Percentiles rank a stretch among this genome's conserved stretches.
phyloP scores from a whole-genome alignment of 2,888 invertebrate genomes.

The Philereme transversata region DNA sequence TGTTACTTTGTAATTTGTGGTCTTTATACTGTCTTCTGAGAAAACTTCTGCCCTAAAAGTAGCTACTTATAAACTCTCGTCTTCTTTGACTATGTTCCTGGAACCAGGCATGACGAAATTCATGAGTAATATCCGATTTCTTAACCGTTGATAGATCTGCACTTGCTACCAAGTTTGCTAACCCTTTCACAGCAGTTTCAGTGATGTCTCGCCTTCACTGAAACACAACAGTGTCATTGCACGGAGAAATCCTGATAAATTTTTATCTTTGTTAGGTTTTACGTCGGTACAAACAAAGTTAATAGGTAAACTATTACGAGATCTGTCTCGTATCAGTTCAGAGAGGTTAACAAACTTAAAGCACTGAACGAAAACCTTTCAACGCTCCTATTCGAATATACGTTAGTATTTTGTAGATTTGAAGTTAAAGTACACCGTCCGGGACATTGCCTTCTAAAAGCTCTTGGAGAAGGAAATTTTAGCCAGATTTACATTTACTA shows the following conservation, averaged over 20 bases:
- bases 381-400: constrained; percentile 8
- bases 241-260: background rate
- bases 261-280: constrained; percentile 6
- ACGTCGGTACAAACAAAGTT: constrained; percentile 16
- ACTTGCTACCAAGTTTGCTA: too few relatives aligned
- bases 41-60: constrained; percentile 3
- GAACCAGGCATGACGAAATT: too few relatives aligned
- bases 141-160: too few relatives aligned
- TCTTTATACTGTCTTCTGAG: constrained; percentile 1
- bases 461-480: background rate
- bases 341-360: constrained; percentile 24
- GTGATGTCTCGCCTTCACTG: background rate
- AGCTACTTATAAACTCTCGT: constrained; percentile 7
- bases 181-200: too few relatives aligned
- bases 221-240: background rate
- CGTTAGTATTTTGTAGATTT: constrained; percentile 12
- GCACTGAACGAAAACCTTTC: constrained; percentile 7
- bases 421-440: constrained; percentile 10
- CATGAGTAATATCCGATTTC: too few relatives aligned
- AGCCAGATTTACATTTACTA: constrained; percentile 1
- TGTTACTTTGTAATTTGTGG: constrained; percentile 9
- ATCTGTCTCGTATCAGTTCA: background rate
- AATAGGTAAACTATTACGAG: constrained; percentile 26
- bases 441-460: constrained; percentile 1
- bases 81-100: background rate